Base-by-base conservation (phyloP, 2,797 vertebrate species). In the Enoplosus armatus region DNA sequence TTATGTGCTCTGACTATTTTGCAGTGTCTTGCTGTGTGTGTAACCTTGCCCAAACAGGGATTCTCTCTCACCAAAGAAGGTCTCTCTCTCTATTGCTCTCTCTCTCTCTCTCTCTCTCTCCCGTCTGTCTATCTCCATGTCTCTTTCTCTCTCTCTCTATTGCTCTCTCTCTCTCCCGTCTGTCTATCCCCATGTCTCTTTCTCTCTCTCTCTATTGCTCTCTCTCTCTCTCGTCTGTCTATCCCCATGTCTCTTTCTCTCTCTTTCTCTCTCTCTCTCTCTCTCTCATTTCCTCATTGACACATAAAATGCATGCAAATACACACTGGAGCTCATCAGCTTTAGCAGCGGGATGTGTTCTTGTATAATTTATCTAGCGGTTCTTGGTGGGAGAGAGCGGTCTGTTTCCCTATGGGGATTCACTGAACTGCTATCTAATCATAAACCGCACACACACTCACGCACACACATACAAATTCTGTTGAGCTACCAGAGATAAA, bases 1-100 rank as follows among this genome's bases (percentile, higher is more conserved):
- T 91, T 94, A 88, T 90, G 83, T 90, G 91, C 90, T 92, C 87
- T 79, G 75, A 84, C 84, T 89, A 73, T 56, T 90, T 79, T 67
- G 61, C 75, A 35, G 76, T 15, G n/a, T 75, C 88, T 55, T 82
- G 78, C 76, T 73, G 85, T 82, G 81, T 76, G 59, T 77, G 67
- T 72, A 73, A 64, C 77, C 39, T 72, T 79, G 69, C 64, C 85
- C 72, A 82, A 89, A 81, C 7, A 0, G 41, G 63, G 69, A 74
- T 72, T 70, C n/a, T 71, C 66, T 73, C 48, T 27, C 69, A 3
- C 11, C 39, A 14, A 51, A 56, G 2, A 53, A 8, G 20, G 18
- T 11, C 12, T 27, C 9, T 61, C 50, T 56, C 55, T 39, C 33
- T 54, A 50, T 27, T 37, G 75, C 4, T n/a, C 24, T 58, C 56